Base-by-base conservation (phyloP, 2,888 invertebrate genomes). In the Megastigmus dorsalis region DNA sequence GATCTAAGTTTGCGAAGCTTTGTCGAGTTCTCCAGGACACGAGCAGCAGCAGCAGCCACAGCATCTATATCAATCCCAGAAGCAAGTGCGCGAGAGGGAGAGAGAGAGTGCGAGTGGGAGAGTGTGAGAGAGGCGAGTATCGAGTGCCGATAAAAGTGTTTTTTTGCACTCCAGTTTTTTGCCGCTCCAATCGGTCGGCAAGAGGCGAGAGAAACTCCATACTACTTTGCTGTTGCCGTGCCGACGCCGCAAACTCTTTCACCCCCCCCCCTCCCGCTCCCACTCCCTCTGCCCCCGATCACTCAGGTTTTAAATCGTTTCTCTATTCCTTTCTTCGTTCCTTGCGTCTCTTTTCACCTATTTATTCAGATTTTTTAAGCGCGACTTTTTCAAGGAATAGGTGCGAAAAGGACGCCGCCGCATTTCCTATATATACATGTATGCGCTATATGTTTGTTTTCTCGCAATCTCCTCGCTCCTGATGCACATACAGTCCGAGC, bases 141-240 rank as follows among this genome's bases (percentile, higher is more conserved):
- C 79, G 80, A 78, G 70, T 80, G 80, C 83, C 84, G 86, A 86
- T 86, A 85, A 86, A 85, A 84, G 80, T 84, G 83, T 85, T 84
- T 85, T 85, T 82, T 84, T 84, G 80, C 78, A 76, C 75, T 50
- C 52, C 45, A 75, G 78, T 72, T 74, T 77, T 78, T 77, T 48
- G 36, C 54, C 59, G 60, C 52, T 36, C 69, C 48, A 76, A 67
- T 62, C 59, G 57, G 48, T 59, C 38, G 10, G 43, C 54, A 52
- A 65, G 66, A 18, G 23, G 36, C 15, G 36, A 62, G 70, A 74
- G 26, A 60, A 30, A 59, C 28, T 52, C 28, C 3, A 33, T 41
- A 52, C 43, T 52, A 54, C 60, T 63, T 50, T 52, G 60, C 54
- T 75, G 75, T n/a, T n/a, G n/a, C n/a, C n/a, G n/a, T n/a, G n/a